Evolutionary conservation across 2,113 vertebrate species (phyloP), one percentile per base, ranked within the genome.

Genomic region (Aptenodytes forsteri): DNA sequence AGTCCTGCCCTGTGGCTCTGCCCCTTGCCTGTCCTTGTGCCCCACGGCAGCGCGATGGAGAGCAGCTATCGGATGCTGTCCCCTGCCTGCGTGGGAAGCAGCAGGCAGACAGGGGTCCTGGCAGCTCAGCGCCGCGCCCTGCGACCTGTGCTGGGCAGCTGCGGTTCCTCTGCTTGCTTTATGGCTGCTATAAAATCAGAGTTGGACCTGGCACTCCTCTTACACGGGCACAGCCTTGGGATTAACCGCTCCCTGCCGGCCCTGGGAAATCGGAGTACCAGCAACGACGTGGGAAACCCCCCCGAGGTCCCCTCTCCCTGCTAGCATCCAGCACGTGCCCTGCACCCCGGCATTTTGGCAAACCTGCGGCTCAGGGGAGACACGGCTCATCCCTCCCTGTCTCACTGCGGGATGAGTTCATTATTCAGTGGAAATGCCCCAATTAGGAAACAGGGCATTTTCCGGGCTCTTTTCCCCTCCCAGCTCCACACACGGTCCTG

Each of bases 401-500:
- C 23, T 17, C 56, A 20, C 52, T 32, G 49, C 0, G 0, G 26
- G 3, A 20, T 61, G 56, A 72, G 58, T 26, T 91, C 40, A 36
- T 34, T 36, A 47, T 4, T 23, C 12, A 18, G 30, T 26, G 64
- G 58, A 94, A 97, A 83, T 52, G 29, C 34, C 26, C 10, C 3
- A 10, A 73, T 78, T 89, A 54, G 36, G 83, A 92, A 96, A 93
- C 16, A 7, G 25, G 46, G 27, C 2, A 7, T 66, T 93, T 93
- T 85, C 65, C 29, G 3, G 40, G 64, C 18, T 87, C 14, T 65
- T 42, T 73, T 49, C 44, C 36, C 6, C 1, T 38, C 29, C 27
- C 3, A 4, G 27, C 25, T 76, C n/a, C n/a, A 36, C 2, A 1
- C 3, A 17, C 1, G 0, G 34, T 58, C 32, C 79, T 27, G 12